Base-by-base conservation (phyloP, 2,888 invertebrate species). In the Orthosia gracilis region DNA sequence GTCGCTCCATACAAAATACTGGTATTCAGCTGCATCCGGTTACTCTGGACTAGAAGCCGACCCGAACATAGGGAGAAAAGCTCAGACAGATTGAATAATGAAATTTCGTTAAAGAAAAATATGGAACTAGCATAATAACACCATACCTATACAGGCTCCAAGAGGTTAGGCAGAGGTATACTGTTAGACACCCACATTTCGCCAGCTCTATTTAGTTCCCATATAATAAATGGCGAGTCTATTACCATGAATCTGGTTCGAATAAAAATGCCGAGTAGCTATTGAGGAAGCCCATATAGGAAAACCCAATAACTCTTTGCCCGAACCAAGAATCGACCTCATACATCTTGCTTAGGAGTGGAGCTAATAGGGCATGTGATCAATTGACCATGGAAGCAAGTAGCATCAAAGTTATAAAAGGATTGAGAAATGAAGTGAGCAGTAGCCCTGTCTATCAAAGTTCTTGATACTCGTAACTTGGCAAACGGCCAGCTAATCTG, bases 401-500 rank as follows among this genome's bases (percentile, higher is more conserved):
- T 23, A 15, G 7, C 21, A 15, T 3, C 23, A 21, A 17, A 26
- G 17, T 3, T 58, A 31, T 11, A 17, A 18, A n/a, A 18, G 15
- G 11, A 15, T 40, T 31, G 31, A 55, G 13, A 55, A 13, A 52
- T 18, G 13, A 26, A 21, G 45, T 11, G 4, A 59, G 5, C 45
- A 59, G 12, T 50, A 23, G 40, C 1, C 45, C 12, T 18, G 18
- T 40, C 17, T n/a, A 57, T 61, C 21, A 47, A 26, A 21, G 26
- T 47, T 47, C n/a, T 12, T n/a, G 12, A 55, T 75, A n/a, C n/a
- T n/a, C n/a, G n/a, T n/a, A 13, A 66, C 18, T 66, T 74, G 69
- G 74, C 52, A 11, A 31, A 13, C 1, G 2, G 54, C 54, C 73
- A 63, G n/a, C 5, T 75, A 47, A 21, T 59, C 18, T 21, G 45